Evolutionary conservation across 2,113 vertebrate genomes (phyloP).

Genomic region (Eulemur macaco): DNA sequence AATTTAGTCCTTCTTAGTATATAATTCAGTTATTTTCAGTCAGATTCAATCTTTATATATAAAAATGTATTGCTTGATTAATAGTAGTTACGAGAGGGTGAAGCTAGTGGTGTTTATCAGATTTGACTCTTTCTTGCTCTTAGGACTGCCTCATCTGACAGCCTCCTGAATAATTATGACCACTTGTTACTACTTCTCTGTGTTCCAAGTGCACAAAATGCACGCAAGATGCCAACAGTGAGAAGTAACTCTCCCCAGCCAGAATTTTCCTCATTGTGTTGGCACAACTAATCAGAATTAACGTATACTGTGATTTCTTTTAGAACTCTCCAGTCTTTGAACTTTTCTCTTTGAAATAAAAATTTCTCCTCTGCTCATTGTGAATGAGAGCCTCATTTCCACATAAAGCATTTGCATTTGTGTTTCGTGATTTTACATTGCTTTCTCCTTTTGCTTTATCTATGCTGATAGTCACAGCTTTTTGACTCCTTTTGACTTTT

Average conservation of each 20-base stretch:
- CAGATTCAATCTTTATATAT: not conserved
- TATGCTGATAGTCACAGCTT: not conserved
- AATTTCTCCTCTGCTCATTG: not conserved
- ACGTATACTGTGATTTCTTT: not conserved
- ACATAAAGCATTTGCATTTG: conserved; percentile 30
- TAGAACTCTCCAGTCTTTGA: conserved; percentile 40
- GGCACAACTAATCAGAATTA: conserved; percentile 35
- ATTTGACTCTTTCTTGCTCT: not conserved
- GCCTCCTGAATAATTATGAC: conserved; percentile 33
- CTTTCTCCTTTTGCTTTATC: not conserved
- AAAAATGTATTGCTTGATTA: conserved; percentile 49
- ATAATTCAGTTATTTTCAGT: conserved; percentile 35
- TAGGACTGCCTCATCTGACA: not conserved
- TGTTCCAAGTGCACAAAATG: not conserved
- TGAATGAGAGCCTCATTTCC: conserved; percentile 23
- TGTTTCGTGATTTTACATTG: not conserved
- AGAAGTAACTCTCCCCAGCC: not conserved
- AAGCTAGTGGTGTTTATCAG: conserved; percentile 14
- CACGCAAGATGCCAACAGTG: not conserved
- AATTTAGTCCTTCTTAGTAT: not conserved
- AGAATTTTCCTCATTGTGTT: not conserved
- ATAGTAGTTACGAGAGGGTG: not conserved
- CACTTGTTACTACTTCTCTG: conserved; percentile 45
- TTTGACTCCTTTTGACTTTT: conserved; percentile 1
- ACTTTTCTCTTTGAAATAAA: conserved; percentile 61